Evolutionary conservation across 92 coral and sea anemone genomes (phyloP).

Genomic region (Epizoanthus ramosus): DNA sequence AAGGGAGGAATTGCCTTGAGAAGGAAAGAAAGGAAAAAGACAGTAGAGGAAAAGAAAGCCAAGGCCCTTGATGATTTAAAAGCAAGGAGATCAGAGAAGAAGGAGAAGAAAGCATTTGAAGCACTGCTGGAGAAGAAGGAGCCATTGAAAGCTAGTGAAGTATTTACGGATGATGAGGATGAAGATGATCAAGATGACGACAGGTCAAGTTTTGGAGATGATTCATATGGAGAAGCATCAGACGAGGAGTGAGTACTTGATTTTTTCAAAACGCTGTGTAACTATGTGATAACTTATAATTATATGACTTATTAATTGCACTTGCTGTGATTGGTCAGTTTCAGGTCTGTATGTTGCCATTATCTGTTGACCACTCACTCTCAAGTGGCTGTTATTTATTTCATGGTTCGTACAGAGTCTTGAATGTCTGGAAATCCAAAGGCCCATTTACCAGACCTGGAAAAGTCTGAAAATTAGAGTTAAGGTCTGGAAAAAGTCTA

Average conservation of each 20-base stretch:
- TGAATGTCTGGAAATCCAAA: too few species aligned
- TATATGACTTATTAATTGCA: neutral
- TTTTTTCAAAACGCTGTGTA: neutral
- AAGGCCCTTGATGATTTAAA: constrained; percentile 95
- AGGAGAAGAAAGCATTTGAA: constrained; percentile 81
- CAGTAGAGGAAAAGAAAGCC: constrained; percentile 93
- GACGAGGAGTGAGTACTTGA: constrained; percentile 54
- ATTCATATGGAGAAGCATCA: constrained; percentile 81
- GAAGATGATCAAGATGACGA: constrained; percentile 95
- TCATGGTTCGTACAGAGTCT: too few species aligned
- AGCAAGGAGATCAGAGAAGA: constrained; percentile 89
- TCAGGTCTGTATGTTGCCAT: too few species aligned
- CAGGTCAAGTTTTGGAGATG: constrained; percentile 83
- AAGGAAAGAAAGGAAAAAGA: constrained; percentile 89
- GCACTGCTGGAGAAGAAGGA: constrained; percentile 89
- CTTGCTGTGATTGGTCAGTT: too few species aligned
- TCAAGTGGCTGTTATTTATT: too few species aligned
- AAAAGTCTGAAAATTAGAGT: too few species aligned
- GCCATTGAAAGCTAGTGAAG: constrained; percentile 90
- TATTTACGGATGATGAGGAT: constrained; percentile 96
- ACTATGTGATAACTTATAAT: neutral
- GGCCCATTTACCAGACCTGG: too few species aligned
- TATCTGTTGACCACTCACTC: too few species aligned
- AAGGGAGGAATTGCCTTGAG: constrained; percentile 93
- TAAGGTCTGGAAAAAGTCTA: too few species aligned